These are phyloP conservation scores for Mesocricetus auratus DNA, from an alignment of 2,113 vertebrate species.

Conservation along the genomic window DNA sequence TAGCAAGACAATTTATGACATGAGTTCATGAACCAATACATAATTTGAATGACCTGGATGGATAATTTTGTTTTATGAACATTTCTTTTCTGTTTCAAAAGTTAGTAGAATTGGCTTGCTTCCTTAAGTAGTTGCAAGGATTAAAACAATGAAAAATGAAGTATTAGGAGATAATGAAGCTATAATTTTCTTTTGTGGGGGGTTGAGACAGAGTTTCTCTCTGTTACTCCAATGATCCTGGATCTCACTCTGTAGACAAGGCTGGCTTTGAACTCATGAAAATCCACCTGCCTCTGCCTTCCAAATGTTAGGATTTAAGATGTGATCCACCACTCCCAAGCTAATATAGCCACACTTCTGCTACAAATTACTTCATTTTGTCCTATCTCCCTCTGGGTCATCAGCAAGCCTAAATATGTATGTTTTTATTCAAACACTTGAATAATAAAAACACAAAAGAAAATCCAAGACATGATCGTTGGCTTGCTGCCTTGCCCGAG, in stretches of 20 bases:
- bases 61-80: not conserved
- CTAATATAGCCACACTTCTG: not conserved
- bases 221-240: not conserved
- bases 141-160: constrained; percentile 9
- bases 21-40: not conserved
- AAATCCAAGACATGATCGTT: not conserved
- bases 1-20: not conserved
- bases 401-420: not conserved
- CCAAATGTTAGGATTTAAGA: not conserved
- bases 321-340: not conserved
- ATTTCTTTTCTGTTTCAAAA: not conserved
- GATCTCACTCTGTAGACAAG: not conserved
- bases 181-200: not conserved
- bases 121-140: not conserved
- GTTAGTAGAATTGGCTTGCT: not conserved
- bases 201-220: not conserved
- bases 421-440: not conserved
- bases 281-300: not conserved
- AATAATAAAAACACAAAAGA: not conserved
- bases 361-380: constrained; percentile 23
- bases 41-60: not conserved
- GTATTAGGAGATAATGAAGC: constrained; percentile 1
- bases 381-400: not conserved
- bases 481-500: not conserved
- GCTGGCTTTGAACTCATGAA: not conserved